phyloP scores from a whole-genome alignment of 2,797 vertebrate species.

The Channallabes apus region DNA sequence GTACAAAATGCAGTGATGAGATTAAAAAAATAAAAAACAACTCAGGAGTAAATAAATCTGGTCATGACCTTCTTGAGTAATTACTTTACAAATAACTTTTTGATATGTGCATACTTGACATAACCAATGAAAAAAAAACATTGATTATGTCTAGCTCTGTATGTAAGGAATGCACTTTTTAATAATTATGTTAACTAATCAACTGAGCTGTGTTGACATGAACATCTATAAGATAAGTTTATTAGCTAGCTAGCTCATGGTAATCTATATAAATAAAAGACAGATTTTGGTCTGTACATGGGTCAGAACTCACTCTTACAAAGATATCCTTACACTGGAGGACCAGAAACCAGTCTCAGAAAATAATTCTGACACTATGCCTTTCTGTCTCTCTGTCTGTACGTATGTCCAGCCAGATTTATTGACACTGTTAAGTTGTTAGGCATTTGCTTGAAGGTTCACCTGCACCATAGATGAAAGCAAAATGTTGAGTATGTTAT shows the following conservation, averaged over 20 bases:
- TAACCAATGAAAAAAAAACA: neutral
- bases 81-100: neutral
- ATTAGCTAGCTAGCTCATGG: neutral
- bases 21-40: neutral
- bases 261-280: neutral
- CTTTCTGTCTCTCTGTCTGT: too few relatives aligned
- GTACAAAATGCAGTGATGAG: neutral
- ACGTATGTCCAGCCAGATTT: too few relatives aligned
- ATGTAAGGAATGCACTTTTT: neutral
- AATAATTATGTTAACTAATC: neutral
- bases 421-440: too few relatives aligned
- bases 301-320: too few relatives aligned
- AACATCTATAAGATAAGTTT: neutral
- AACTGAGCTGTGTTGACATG: neutral
- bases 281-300: too few relatives aligned
- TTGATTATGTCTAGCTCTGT: neutral
- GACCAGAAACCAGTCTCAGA: too few relatives aligned
- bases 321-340: too few relatives aligned
- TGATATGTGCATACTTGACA: neutral
- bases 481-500: too few relatives aligned
- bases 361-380: too few relatives aligned
- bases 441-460: too few relatives aligned
- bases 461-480: too few relatives aligned
- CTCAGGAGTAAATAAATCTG: neutral
- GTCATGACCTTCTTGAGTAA: neutral